phyloP scores from a whole-genome alignment of 2,888 invertebrate genomes.

The Lepas anatifera region DNA sequence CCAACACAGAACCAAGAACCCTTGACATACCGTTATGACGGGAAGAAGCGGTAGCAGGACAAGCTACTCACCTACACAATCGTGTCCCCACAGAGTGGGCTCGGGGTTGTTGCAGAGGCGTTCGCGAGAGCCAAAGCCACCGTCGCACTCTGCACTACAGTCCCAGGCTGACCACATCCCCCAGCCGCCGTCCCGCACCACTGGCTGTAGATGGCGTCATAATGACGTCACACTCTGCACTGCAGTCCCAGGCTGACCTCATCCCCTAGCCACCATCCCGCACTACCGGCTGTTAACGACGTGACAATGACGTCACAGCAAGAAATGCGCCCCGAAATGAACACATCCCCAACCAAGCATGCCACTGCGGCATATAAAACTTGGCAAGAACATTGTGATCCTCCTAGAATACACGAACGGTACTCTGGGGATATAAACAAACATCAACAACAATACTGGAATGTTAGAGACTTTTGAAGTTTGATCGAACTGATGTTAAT shows the following conservation, averaged over 20 bases:
- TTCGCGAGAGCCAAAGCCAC: background rate
- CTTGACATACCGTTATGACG: too few species aligned
- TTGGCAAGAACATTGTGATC: too few species aligned
- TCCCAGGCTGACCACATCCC: conserved; percentile 5
- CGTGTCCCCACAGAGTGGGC: background rate
- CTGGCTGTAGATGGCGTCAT: background rate
- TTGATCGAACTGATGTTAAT: too few species aligned
- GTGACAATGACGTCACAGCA: background rate
- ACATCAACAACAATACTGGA: too few species aligned
- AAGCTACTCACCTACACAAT: background rate
- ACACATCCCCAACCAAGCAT: background rate
- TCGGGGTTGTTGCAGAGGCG: background rate
- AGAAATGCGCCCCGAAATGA: background rate
- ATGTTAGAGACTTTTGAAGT: too few species aligned
- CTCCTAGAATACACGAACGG: too few species aligned
- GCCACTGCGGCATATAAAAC: too few species aligned
- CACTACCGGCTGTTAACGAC: background rate
- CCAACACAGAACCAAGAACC: too few species aligned
- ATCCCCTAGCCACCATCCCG: background rate
- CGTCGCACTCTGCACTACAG: background rate
- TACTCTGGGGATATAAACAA: too few species aligned
- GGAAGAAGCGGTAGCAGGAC: too few species aligned
- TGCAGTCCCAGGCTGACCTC: background rate
- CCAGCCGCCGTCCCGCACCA: conserved; percentile 2
- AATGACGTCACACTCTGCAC: background rate